Evolutionary conservation across 2,888 invertebrate genomes (phyloP).

Genomic region (Drosophila incognita): DNA sequence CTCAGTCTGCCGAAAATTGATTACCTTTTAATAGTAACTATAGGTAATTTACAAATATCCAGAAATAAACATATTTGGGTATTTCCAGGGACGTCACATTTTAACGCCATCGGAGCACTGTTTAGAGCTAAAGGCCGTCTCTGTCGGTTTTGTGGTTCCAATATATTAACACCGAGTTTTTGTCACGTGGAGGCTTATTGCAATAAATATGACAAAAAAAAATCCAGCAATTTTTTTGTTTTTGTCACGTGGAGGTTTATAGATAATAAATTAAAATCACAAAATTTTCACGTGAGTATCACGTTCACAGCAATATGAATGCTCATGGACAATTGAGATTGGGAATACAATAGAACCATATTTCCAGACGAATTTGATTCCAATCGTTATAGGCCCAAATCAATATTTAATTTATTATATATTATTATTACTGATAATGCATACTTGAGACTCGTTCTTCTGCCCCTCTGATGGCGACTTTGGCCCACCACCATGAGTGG

Average conservation of each 20-base stretch:
- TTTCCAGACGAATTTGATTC: background rate
- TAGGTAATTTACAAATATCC: background rate
- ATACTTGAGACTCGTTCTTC: background rate
- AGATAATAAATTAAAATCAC: background rate
- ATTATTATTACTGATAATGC: background rate
- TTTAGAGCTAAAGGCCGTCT: background rate
- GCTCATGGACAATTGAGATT: background rate
- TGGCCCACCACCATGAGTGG: conserved; percentile 21
- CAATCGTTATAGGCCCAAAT: background rate
- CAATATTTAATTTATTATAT: background rate
- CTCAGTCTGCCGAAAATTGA: no score
- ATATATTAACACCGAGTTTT: background rate
- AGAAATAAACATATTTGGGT: background rate
- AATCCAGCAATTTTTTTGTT: no score
- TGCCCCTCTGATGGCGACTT: conserved; percentile 41
- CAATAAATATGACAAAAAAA: no score
- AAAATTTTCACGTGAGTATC: background rate
- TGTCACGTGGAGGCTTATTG: background rate
- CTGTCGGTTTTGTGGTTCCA: background rate
- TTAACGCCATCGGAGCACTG: background rate
- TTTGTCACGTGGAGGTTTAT: background rate
- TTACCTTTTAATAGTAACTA: background rate
- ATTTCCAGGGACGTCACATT: background rate
- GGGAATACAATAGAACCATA: background rate
- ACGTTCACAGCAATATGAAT: background rate